Conservation (phyloP, 1,140 invertebrate genomes). For the Nebria ingens region DNA sequence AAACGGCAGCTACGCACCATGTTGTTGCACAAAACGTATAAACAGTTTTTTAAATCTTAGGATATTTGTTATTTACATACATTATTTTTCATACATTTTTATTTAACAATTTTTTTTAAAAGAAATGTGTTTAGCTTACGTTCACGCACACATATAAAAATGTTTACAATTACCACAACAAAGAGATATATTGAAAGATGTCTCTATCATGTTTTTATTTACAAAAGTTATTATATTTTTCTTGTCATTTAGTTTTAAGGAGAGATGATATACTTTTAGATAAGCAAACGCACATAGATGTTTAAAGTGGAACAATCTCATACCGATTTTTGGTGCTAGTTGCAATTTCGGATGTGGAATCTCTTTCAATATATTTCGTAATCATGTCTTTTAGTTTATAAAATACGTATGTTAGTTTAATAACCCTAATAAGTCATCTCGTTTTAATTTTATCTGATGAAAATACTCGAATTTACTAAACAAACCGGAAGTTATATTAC, state of each 20-base stretch:
- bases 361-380: background rate
- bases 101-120: slow-evolving; percentile 1
- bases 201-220: too few species aligned
- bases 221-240: background rate
- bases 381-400: background rate
- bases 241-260: background rate
- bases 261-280: too few species aligned
- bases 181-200: background rate
- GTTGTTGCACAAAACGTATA: slow-evolving; percentile 2
- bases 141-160: too few species aligned
- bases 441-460: background rate
- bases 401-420: background rate
- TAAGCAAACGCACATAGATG: too few species aligned
- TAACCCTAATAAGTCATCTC: background rate
- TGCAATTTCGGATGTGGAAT: background rate
- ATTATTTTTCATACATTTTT: slow-evolving; percentile 7
- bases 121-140: too few species aligned
- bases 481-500: background rate
- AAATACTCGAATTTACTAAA: background rate
- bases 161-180: background rate
- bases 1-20: background rate
- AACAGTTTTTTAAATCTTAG: background rate
- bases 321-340: background rate
- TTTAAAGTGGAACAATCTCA: background rate
- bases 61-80: slow-evolving; percentile 4